These are phyloP conservation scores for Aporophyla lueneburgensis DNA, from an alignment of 2,888 invertebrate genomes.

Conservation along the genomic window DNA sequence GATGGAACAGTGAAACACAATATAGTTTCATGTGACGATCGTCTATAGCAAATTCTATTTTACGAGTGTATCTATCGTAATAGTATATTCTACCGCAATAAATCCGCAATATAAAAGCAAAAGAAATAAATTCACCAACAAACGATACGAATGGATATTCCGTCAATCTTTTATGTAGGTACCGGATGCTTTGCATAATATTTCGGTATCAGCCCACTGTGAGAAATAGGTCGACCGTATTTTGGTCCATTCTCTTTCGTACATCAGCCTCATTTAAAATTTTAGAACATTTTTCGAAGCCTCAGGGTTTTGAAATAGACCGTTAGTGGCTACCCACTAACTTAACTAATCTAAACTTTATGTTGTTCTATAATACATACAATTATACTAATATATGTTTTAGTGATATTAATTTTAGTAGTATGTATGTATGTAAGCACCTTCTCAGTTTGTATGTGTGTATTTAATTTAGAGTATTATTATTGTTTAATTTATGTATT, in stretches of 20 bases:
- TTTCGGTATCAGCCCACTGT: slow-evolving; percentile 35
- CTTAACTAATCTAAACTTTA: background rate
- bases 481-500: too few species aligned
- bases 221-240: slow-evolving; percentile 39
- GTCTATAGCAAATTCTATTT: slow-evolving; percentile 11
- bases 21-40: background rate
- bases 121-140: slow-evolving; percentile 52
- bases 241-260: slow-evolving; percentile 20
- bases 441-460: too few species aligned
- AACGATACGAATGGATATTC: slow-evolving; percentile 47
- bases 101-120: slow-evolving; percentile 38
- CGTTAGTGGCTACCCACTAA: background rate
- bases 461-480: too few species aligned
- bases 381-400: too few species aligned
- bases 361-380: background rate
- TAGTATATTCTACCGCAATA: slow-evolving; percentile 16
- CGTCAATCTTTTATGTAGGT: slow-evolving; percentile 57
- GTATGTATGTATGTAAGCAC: too few species aligned
- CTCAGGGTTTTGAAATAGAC: slow-evolving; percentile 1
- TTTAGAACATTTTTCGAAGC: slow-evolving; percentile 15
- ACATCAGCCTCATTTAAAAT: slow-evolving; percentile 13
- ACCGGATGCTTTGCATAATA: slow-evolving; percentile 59
- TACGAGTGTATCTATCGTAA: slow-evolving; percentile 3
- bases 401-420: too few species aligned
- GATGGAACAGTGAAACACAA: background rate